Conservation (phyloP, 2,888 invertebrate species). For the Brachypalpus laphriformis region DNA sequence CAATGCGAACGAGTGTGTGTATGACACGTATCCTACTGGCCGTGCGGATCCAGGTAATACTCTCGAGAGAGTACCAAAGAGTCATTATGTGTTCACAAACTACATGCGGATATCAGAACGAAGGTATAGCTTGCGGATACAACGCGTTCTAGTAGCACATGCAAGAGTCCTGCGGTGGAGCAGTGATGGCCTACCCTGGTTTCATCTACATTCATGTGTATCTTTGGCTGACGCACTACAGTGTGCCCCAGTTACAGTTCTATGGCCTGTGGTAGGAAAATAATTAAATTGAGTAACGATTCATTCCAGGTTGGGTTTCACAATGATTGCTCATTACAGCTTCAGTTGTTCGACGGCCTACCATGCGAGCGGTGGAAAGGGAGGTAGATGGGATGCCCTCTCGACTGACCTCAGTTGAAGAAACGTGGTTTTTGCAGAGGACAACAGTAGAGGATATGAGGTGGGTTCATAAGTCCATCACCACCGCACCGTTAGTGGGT, state of each 20-base stretch:
- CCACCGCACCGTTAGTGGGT: constrained; percentile 20
- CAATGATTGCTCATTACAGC: constrained; percentile 71
- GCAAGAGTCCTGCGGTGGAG: constrained; percentile 5
- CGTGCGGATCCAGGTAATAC: constrained; percentile 45
- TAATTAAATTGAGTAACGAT: constrained; percentile 73
- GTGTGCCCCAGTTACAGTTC: constrained; percentile 59
- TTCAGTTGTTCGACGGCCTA: constrained; percentile 8
- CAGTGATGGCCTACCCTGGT: constrained; percentile 16
- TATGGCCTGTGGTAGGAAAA: constrained; percentile 60
- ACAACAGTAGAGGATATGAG: too few species aligned
- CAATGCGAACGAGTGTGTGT: constrained; percentile 18
- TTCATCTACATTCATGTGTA: constrained; percentile 13
- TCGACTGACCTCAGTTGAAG: constrained; percentile 28
- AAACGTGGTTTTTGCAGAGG: constrained; percentile 27
- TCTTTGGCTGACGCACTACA: constrained; percentile 48
- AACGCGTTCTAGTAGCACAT: constrained; percentile 37
- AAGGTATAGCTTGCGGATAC: constrained; percentile 28
- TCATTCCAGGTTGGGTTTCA: constrained; percentile 50
- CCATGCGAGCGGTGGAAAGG: not conserved
- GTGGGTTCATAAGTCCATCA: constrained; percentile 34
- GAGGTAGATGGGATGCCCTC: constrained; percentile 1
- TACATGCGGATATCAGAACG: constrained; percentile 43
- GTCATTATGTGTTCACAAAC: constrained; percentile 48
- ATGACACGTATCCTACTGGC: constrained; percentile 44
- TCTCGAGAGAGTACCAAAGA: constrained; percentile 37